Base-by-base conservation (phyloP, 1,140 invertebrate genomes). In the Caerostris darwini region DNA sequence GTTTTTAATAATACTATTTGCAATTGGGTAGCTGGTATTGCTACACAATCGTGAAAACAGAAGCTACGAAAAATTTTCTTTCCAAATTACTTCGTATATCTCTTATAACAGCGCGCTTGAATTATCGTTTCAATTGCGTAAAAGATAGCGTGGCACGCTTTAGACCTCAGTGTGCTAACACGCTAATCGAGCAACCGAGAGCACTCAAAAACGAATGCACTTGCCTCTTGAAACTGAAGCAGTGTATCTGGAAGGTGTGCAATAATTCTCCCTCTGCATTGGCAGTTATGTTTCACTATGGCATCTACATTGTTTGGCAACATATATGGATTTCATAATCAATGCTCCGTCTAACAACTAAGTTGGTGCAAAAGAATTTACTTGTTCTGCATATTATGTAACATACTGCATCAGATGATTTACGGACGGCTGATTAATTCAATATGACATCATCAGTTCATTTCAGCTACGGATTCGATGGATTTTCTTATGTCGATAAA, bases 211-310 rank as follows among this genome's bases (percentile, higher is more conserved):
- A 77, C 34, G 12, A 14, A 7, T 77, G 69, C 69, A 50, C 69
- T n/a, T 77, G 69, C 69, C 50, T 77, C 69, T 77, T 77, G 7
- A 53, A 77, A 77, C n/a, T 50, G 7, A 77, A 77, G 69, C 69
- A 50, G 69, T 77, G 50, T 50, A 77, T 53, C 19, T 34, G 19
- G 67, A 71, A n/a, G n/a, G 67, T 71, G 34, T 34, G 19, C 69
- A 7, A 77, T 77, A 77, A 77, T 77, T 77, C 34, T 50, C 34
- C 50, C 50, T 53, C 50, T 53, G 19, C 69, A 77, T 50, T 77
- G 69, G 34, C 69, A 77, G 69, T 77, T 77, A 77, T 77, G 69
- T 77, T 77, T 77, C 69, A 77, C 19, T 77, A 77, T 77, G 69
- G 50, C 69, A 77, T 77, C 34, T 10, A 77, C 69, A 77, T 77